Percentiles rank a stretch among this genome's conserved stretches.
These are phyloP conservation scores for Lydus trimaculatus DNA, from an alignment of 2,888 invertebrate species.

Conservation along the genomic window DNA sequence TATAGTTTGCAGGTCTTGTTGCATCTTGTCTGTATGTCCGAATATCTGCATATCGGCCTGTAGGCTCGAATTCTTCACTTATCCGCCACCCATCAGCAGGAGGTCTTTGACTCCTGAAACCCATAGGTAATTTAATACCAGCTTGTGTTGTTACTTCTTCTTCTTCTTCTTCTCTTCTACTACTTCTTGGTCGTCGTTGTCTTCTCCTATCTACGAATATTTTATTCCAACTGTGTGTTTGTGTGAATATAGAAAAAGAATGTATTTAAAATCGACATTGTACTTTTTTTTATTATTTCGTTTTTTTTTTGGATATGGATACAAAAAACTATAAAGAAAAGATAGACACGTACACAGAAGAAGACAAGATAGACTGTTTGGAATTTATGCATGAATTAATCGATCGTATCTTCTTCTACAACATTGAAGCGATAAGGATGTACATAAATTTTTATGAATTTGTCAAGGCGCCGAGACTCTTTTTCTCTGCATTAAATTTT, in stretches of 20 bases:
- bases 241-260: conserved; percentile 27
- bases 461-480: conserved; percentile 27
- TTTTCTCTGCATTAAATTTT: background rate
- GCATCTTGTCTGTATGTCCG: conserved; percentile 32
- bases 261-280: conserved; percentile 27
- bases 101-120: conserved; percentile 47
- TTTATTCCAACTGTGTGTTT: conserved; percentile 6
- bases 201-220: background rate
- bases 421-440: conserved; percentile 26
- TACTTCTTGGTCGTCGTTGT: background rate
- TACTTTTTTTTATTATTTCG: conserved; percentile 15
- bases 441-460: conserved; percentile 31
- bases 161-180: background rate
- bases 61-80: conserved; percentile 44
- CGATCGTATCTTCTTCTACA: conserved; percentile 25
- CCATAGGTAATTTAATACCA: conserved; percentile 29
- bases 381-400: conserved; percentile 23
- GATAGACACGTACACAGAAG: conserved; percentile 20
- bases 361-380: conserved; percentile 12
- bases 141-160: conserved; percentile 6
- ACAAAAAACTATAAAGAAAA: conserved; percentile 14
- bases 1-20: conserved; percentile 6
- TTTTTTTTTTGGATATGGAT: background rate
- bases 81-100: conserved; percentile 44
- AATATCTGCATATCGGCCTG: conserved; percentile 47